Percentiles rank a stretch among this genome's conserved stretches.
Conservation (phyloP, 2,113 vertebrate species). For the Anser cygnoides region DNA sequence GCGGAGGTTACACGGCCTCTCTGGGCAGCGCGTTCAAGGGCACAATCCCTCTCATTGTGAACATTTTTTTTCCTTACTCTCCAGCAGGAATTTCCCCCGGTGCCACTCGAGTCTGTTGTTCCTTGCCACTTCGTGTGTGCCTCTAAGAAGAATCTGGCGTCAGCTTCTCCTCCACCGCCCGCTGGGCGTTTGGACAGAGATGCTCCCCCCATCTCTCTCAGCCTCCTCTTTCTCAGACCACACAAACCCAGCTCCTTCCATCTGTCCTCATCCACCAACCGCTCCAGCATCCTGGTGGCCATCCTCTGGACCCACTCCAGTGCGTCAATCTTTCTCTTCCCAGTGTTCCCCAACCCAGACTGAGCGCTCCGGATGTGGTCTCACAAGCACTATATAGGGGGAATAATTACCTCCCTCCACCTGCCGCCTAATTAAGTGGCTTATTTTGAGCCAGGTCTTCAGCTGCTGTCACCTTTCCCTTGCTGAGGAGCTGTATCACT, state of each 20-base stretch:
- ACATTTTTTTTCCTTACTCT: not conserved
- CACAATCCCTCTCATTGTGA: too few species aligned
- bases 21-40: not conserved
- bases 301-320: conserved; percentile 9
- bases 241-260: not conserved
- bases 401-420: conserved; percentile 26
- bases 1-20: not conserved
- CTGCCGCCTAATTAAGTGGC: not conserved
- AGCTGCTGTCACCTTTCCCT: not conserved
- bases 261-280: not conserved
- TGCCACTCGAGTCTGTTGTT: not conserved
- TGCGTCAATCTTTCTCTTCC: not conserved
- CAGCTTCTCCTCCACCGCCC: not conserved
- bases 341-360: not conserved
- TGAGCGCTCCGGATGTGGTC: not conserved
- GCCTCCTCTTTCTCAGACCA: not conserved
- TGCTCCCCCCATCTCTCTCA: not conserved
- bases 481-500: not conserved
- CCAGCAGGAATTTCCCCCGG: not conserved
- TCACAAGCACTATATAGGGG: not conserved
- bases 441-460: conserved; percentile 29
- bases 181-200: not conserved
- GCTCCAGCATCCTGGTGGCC: not conserved
- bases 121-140: not conserved
- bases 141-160: not conserved